Base-by-base conservation (phyloP, 2,113 vertebrate species). In the Halichoeres trimaculatus region DNA sequence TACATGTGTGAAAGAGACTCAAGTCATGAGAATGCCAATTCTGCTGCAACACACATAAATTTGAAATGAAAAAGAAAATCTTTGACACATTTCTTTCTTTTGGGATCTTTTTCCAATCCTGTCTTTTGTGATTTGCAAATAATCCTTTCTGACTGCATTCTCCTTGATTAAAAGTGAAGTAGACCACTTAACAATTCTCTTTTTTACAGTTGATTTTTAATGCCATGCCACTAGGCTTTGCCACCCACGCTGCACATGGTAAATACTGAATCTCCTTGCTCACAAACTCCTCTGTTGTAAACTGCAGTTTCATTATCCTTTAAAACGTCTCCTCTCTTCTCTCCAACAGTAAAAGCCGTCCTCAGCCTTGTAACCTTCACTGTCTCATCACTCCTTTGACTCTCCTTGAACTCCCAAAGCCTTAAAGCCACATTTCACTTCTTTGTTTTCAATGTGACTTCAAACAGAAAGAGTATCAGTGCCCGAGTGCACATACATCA, bases 161-260 rank as follows among this genome's bases (percentile, higher is more conserved):
- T 69, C 63, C 62, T 58, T 85, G 73, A 83, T 80, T 80, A 83
- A 85, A 85, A 73, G 52, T 58, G 52, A 75, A n/a, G 55, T 60
- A 53, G 45, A 75, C 72, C 54, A 53, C 76, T 82, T 74, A 76
- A 67, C 58, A 65, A 53, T 51, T 30, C 7, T 45, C 1, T 17
- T 41, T 50, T 80, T 70, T 52, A 67, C 43, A 55, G 60, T 35
- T 66, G 76, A 35, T 59, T 54, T 80, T 67, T 69, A 30, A 70
- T 71, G 79, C 66, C 16, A 10, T 47, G 64, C 53, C 68, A 64
- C 64, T 53, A 74, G 76, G 58, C 69, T 64, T 36, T 12, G 13
- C 66, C 76, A 51, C 78, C 74, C 74, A 70, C 75, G 71, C 56
- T 35, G 22, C 45, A 20, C 41, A 20, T 23, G 0, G 51, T 85